Conservation (phyloP, 2,797 vertebrate species). For the Euthynnus affinis region DNA sequence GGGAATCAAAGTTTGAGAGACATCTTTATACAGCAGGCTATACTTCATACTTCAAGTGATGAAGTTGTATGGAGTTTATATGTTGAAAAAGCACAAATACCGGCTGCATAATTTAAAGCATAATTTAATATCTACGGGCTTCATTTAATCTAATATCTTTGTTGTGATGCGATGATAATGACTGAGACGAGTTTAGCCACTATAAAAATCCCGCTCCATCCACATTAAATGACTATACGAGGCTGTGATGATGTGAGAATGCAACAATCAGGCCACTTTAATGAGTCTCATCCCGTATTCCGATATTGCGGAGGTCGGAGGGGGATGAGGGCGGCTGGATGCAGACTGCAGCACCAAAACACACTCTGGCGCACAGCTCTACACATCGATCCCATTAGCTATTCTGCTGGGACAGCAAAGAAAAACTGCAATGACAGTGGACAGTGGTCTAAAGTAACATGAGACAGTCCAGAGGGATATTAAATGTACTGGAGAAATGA, state of each 20-base stretch:
- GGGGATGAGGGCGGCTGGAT: constrained; percentile 35
- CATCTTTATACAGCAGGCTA: neutral
- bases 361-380: constrained; percentile 40
- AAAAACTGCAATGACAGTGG: constrained; percentile 70
- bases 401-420: constrained; percentile 77
- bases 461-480: constrained; percentile 32
- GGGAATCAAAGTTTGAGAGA: neutral
- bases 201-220: neutral
- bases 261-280: constrained; percentile 12
- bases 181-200: neutral
- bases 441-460: constrained; percentile 37
- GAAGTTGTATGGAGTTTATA: neutral
- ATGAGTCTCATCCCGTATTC: constrained; percentile 74
- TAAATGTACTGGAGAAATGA: neutral
- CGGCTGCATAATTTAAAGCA: neutral
- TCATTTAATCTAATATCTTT: neutral
- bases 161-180: neutral
- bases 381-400: constrained; percentile 66
- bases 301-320: constrained; percentile 74
- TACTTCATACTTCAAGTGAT: neutral
- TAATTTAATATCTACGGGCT: neutral
- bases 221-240: neutral
- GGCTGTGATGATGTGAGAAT: neutral
- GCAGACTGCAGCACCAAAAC: constrained; percentile 76
- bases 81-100: neutral